Conservation (phyloP, 2,113 vertebrate genomes). For the Xiphophorus maculatus region DNA sequence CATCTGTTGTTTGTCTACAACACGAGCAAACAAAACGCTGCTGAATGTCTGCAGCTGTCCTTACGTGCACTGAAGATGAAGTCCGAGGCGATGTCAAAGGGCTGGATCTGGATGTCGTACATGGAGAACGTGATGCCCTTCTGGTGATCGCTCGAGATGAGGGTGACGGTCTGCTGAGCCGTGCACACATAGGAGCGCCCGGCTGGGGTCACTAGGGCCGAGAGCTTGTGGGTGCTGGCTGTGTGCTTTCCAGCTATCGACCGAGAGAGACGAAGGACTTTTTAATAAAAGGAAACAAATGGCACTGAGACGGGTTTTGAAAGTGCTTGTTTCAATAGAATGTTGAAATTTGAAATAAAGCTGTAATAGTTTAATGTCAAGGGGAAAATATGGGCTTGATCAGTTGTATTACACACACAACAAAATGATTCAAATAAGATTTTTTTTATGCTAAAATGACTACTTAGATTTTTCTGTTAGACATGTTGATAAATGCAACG, state of each 20-base stretch:
- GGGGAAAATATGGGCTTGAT: too few species aligned
- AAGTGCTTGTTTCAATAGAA: not conserved
- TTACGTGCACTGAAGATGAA: conserved; percentile 97
- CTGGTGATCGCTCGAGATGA: conserved; percentile 92
- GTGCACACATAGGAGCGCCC: conserved; percentile 90
- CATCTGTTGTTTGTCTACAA: conserved; percentile 12
- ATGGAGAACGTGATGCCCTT: conserved; percentile 89
- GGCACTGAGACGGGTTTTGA: not conserved
- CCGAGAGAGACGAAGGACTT: not conserved
- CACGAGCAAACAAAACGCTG: not conserved
- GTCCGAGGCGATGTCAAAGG: conserved; percentile 94
- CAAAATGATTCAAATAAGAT: not conserved
- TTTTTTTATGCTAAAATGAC: not conserved
- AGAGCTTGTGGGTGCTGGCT: conserved; percentile 87
- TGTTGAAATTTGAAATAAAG: not conserved
- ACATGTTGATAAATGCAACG: not conserved
- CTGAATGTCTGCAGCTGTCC: conserved; percentile 3
- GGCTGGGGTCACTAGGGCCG: conserved; percentile 90
- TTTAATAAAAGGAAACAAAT: not conserved
- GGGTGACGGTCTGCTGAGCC: conserved; percentile 90
- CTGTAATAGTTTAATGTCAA: not conserved
- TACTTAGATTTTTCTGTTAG: not conserved
- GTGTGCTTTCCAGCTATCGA: conserved; percentile 90
- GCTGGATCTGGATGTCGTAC: conserved; percentile 92
- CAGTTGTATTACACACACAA: not conserved